phyloP scores from a whole-genome alignment of 1,140 invertebrate species.

The Euborellia annulipes region DNA sequence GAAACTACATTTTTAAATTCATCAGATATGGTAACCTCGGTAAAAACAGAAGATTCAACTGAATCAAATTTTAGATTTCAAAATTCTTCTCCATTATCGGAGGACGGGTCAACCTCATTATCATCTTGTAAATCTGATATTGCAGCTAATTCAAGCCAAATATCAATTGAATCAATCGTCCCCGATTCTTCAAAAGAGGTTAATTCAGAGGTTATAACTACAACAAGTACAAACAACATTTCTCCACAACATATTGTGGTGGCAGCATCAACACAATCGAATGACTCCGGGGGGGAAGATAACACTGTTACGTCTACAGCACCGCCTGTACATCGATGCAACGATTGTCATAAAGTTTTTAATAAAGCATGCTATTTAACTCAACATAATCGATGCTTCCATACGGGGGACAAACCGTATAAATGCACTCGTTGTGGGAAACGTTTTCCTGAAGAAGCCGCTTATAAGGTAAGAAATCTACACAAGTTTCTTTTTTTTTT shows the following conservation, averaged over 20 bases:
- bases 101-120: no score
- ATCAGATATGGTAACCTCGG: no score
- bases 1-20: no score
- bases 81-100: no score
- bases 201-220: background rate
- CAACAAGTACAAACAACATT: background rate
- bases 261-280: background rate
- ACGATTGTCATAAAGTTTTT: slow-evolving; percentile 69
- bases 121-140: no score
- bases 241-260: background rate
- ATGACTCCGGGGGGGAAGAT: background rate
- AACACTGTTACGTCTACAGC: background rate
- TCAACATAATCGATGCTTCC: slow-evolving; percentile 80
- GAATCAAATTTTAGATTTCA: no score
- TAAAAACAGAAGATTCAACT: no score
- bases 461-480: slow-evolving; percentile 29
- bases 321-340: slow-evolving; percentile 46
- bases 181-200: no score
- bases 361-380: slow-evolving; percentile 75
- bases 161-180: no score
- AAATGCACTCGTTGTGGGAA: slow-evolving; percentile 74
- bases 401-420: slow-evolving; percentile 68
- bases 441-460: slow-evolving; percentile 48
- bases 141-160: no score
- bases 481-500: no score